Evolutionary conservation across 2,888 invertebrate species (phyloP).

Genomic region (Fragum fragum): DNA sequence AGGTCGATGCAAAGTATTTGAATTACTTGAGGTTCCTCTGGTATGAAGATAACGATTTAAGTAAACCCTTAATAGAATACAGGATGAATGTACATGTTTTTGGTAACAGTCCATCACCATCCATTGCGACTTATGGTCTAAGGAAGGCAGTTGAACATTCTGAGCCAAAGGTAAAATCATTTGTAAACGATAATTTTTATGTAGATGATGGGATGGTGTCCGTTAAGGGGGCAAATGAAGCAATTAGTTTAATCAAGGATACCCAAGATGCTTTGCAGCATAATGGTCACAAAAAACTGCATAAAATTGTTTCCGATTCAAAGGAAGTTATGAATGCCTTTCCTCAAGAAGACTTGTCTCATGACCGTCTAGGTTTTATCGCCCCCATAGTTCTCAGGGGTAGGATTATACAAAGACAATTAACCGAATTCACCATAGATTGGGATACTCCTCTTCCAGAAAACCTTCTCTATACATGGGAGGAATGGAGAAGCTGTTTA

Average conservation of each 20-base stretch:
- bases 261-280: slow-evolving; percentile 50
- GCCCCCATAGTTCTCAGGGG: slow-evolving; percentile 43
- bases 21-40: slow-evolving; percentile 60
- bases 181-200: slow-evolving; percentile 65
- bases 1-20: slow-evolving; percentile 45
- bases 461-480: background rate
- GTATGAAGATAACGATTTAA: slow-evolving; percentile 53
- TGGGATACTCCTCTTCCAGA: background rate
- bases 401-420: slow-evolving; percentile 28
- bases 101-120: slow-evolving; percentile 62
- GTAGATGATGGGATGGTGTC: slow-evolving; percentile 40
- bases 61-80: slow-evolving; percentile 43
- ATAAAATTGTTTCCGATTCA: slow-evolving; percentile 14
- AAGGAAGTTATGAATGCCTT: background rate
- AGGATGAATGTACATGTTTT: slow-evolving; percentile 63
- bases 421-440: background rate
- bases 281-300: slow-evolving; percentile 14
- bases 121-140: slow-evolving; percentile 55
- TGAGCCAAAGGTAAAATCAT: slow-evolving; percentile 34
- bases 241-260: slow-evolving; percentile 30
- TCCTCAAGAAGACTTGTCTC: slow-evolving; percentile 51
- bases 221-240: background rate
- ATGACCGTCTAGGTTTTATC: slow-evolving; percentile 18
- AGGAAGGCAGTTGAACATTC: slow-evolving; percentile 10
- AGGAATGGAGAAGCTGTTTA: background rate